A percentile compares a stretch with the other conserved stretches of the same genome.
phyloP scores from a whole-genome alignment of 1,140 invertebrate species.

The Eueides isabella region DNA sequence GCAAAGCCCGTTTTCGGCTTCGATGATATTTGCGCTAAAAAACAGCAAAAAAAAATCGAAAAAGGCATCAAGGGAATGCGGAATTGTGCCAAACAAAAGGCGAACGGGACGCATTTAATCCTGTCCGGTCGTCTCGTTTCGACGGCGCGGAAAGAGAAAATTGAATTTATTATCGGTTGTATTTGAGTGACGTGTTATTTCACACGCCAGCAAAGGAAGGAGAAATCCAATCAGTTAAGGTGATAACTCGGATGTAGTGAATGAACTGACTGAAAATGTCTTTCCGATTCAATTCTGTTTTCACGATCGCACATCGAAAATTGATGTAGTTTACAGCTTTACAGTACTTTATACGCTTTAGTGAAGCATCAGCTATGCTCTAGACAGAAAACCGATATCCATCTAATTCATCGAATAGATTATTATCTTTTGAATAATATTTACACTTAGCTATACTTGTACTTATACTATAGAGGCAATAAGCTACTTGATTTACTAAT shows the following conservation, averaged over 20 bases:
- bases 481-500: not conserved
- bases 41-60: conserved; percentile 44
- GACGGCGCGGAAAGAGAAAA: conserved; percentile 66
- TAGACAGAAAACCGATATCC: not conserved
- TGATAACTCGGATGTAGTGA: conserved; percentile 54
- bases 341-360: conserved; percentile 4
- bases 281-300: conserved; percentile 47
- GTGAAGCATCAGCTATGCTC: not conserved
- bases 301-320: conserved; percentile 32
- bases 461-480: too few relatives aligned
- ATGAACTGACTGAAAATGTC: conserved; percentile 48
- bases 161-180: conserved; percentile 80
- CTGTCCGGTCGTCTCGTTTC: conserved; percentile 71
- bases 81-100: conserved; percentile 74
- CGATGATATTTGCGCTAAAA: conserved; percentile 42
- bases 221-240: conserved; percentile 75
- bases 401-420: not conserved
- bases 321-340: conserved; percentile 35
- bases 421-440: not conserved
- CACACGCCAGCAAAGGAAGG: conserved; percentile 67
- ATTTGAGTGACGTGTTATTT: conserved; percentile 81
- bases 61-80: conserved; percentile 51
- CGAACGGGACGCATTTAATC: conserved; percentile 75
- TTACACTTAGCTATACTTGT: not conserved
- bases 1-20: conserved; percentile 30